These are phyloP conservation scores for Anthoscopus minutus DNA, from an alignment of 2,113 vertebrate genomes.

Conservation along the genomic window DNA sequence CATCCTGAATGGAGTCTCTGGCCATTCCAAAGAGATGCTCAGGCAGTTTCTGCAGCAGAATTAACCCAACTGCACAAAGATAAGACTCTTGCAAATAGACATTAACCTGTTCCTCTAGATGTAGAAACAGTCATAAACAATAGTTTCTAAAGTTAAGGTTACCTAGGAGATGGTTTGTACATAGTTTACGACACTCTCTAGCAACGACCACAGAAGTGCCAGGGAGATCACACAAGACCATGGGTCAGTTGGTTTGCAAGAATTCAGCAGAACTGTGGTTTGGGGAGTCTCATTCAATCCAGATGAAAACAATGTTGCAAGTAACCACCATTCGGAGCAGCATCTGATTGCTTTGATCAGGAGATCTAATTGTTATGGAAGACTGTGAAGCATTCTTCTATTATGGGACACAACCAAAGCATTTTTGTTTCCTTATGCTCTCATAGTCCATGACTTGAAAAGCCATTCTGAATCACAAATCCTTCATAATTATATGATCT, in stretches of 20 bases:
- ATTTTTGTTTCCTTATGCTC: background rate
- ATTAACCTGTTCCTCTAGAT: background rate
- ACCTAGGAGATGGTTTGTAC: background rate
- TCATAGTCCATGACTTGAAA: background rate
- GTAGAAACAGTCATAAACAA: background rate
- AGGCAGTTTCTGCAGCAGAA: background rate
- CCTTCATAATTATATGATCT: background rate
- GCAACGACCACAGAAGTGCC: fast-evolving
- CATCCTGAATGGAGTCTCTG: background rate
- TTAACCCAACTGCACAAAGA: background rate
- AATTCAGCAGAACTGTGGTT: background rate
- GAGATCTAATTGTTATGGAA: background rate
- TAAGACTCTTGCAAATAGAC: background rate
- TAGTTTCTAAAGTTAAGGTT: background rate
- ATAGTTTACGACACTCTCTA: background rate
- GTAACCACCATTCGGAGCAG: background rate
- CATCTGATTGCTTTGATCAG: background rate
- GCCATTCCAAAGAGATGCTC: background rate
- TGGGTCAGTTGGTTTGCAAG: background rate
- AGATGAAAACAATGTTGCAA: background rate
- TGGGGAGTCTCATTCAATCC: background rate
- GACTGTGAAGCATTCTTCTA: background rate
- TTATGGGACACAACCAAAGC: background rate
- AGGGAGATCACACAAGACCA: background rate
- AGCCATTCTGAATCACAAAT: background rate